Evolutionary conservation across 2,797 vertebrate genomes (phyloP), one percentile per base, ranked within the genome.

Genomic region (Petrocephalus sullivani): DNA sequence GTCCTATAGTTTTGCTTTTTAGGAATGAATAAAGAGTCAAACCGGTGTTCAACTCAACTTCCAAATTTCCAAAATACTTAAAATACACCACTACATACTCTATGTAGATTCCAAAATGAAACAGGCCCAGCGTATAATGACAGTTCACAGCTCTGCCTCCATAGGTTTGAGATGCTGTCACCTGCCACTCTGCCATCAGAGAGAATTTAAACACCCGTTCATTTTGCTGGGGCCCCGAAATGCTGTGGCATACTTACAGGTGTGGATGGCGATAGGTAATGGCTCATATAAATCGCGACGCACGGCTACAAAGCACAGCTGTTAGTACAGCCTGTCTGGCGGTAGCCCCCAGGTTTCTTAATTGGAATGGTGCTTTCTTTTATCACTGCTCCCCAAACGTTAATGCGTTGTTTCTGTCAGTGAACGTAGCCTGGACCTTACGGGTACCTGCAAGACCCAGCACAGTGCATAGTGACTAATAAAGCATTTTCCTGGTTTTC

Each of bases 401-500:
- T 93, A 90, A 93, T 92, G 93, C 90, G 92, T 93, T 92, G 91
- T 92, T 90, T 33, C 37, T 87, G 82, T 87, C 88, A 92, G 91
- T 92, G 90, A 92, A 92, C 92, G 92, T 92, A 92, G 89, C 84
- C 61, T 92, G 88, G 89, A 88, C 75, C 89, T 87, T 88, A 87
- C 91, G 41, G 82, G 86, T 88, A 89, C 88, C 89, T n/a, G 88
- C 87, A 71, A 88, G 89, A 90, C 89, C 90, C 88, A 83, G 78
- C 90, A 81, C 90, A 83, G 87, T 89, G 89, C 87, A 88, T 91
- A 91, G 87, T 88, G 85, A 33, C 88, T 94, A 94, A 96, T 94
- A 94, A 95, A 93, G 91, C 91, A 91, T 92, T 91, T 95, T 94
- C 93, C 94, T 95, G 92, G 94, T 92, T 88, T 92, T 41, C 37